Evolutionary conservation across 2,888 invertebrate species (phyloP).

Genomic region (Baccha elongata): DNA sequence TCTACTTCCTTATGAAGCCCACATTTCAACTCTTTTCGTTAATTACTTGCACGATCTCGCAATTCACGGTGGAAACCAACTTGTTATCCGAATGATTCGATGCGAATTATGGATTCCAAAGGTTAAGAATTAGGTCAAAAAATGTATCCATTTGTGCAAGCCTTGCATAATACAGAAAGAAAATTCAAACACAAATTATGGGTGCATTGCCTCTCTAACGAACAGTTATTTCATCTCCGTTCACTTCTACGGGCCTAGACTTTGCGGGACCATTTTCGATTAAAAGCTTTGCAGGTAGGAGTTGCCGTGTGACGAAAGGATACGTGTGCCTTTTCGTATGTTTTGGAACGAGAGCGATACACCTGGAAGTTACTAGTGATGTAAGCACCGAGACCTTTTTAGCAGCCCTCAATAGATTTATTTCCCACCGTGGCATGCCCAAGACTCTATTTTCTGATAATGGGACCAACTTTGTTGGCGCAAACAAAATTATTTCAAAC

Average conservation of each 20-base stretch:
- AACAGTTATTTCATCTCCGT: not conserved
- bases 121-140: not conserved
- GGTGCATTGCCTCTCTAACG: not conserved
- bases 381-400: not conserved
- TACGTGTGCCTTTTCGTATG: constrained; percentile 6
- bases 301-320: not conserved
- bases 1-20: not conserved
- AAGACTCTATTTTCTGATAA: constrained; percentile 31
- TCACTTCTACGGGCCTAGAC: not conserved
- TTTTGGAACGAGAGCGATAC: not conserved
- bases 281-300: not conserved
- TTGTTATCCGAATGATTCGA: not conserved
- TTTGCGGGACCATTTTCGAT: constrained; percentile 3
- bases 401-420: not conserved
- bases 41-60: not conserved
- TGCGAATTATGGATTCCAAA: constrained; percentile 1
- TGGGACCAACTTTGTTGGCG: constrained; percentile 25
- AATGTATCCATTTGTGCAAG: no score
- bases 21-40: not conserved
- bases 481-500: not conserved
- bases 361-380: constrained; percentile 3
- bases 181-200: not conserved
- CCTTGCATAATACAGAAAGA: no score
- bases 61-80: not conserved
- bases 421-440: constrained; percentile 27